A percentile compares a stretch with the other conserved stretches of the same genome.
These are phyloP conservation scores for Micrasema minimum DNA, from an alignment of 1,140 invertebrate genomes.

Conservation along the genomic window DNA sequence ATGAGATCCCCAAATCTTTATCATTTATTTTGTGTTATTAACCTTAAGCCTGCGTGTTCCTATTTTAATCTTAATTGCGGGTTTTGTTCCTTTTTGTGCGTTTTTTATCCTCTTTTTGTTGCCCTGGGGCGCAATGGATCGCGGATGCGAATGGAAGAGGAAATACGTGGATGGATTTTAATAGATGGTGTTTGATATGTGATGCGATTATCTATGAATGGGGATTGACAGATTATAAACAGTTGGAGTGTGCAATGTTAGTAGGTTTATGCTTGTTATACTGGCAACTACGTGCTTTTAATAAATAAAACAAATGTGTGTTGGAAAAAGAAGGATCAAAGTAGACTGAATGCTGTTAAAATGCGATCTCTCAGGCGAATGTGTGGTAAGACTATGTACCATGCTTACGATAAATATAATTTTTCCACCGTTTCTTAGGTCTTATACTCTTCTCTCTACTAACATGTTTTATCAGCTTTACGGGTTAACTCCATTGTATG, in stretches of 20 bases:
- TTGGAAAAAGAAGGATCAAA: too few species aligned
- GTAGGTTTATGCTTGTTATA: too few species aligned
- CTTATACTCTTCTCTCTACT: too few species aligned
- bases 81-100: constrained; percentile 16
- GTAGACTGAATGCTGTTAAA: too few species aligned
- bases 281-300: background rate
- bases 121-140: constrained; percentile 1
- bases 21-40: constrained; percentile 34
- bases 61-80: constrained; percentile 38
- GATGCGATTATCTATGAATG: constrained; percentile 28
- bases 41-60: constrained; percentile 32
- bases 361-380: too few species aligned
- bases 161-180: constrained; percentile 9
- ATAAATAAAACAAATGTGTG: background rate
- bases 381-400: too few species aligned
- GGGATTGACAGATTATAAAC: constrained; percentile 16
- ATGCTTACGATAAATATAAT: too few species aligned
- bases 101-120: constrained; percentile 22
- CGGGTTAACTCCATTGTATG: too few species aligned
- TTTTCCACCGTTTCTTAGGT: too few species aligned
- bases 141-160: constrained; percentile 29
- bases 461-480: too few species aligned
- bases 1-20: constrained; percentile 1
- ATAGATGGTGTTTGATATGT: constrained; percentile 24
- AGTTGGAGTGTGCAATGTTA: constrained; percentile 13